phyloP scores from a whole-genome alignment of 2,888 invertebrate genomes.

The Drosophila paranaensis region DNA sequence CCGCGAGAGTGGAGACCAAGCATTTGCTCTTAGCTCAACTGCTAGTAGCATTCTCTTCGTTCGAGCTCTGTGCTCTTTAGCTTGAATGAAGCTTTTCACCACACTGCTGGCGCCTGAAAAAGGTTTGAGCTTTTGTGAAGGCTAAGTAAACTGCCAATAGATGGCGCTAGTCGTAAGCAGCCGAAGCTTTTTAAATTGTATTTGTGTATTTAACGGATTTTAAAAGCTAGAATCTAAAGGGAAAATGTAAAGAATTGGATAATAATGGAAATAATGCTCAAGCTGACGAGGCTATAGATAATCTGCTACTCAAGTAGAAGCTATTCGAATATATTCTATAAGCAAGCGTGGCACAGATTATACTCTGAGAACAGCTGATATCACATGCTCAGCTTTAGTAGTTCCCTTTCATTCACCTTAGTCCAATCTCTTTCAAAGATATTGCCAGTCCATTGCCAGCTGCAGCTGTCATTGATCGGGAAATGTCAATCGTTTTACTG shows the following conservation, averaged over 20 bases:
- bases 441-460: constrained; percentile 29
- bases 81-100: constrained; percentile 35
- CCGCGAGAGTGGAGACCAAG: constrained; percentile 1
- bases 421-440: background rate
- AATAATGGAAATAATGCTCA: too few species aligned
- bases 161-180: constrained; percentile 21
- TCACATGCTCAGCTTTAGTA: background rate
- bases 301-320: too few species aligned
- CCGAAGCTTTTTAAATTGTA: background rate
- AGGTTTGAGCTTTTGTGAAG: constrained; percentile 4
- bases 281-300: too few species aligned
- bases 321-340: background rate
- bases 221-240: background rate
- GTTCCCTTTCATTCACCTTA: background rate
- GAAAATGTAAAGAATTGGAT: background rate
- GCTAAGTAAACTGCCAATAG: background rate
- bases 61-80: background rate
- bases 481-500: constrained; percentile 20
- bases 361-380: too few species aligned
- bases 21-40: constrained; percentile 24
- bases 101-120: background rate
- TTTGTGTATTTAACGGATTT: background rate
- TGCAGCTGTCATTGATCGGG: constrained; percentile 44
- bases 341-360: background rate
- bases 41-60: background rate